Percentiles rank a stretch among this genome's conserved stretches.
These are phyloP conservation scores for Empis livida DNA, from an alignment of 2,888 invertebrate genomes.

Conservation along the genomic window DNA sequence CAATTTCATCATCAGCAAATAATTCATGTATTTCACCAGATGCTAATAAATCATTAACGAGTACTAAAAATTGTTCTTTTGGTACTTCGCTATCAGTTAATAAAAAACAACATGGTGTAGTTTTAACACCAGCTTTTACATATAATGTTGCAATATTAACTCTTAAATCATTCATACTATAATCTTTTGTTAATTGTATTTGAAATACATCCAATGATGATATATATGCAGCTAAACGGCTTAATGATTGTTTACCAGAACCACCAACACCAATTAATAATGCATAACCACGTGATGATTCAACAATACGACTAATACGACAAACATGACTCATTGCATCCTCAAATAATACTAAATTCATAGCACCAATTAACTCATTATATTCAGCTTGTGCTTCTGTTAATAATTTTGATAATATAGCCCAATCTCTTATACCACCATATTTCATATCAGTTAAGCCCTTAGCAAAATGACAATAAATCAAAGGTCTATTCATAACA, in stretches of 20 bases:
- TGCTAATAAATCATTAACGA: conserved; percentile 86
- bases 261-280: conserved; percentile 89
- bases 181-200: conserved; percentile 82
- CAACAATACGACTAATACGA: conserved; percentile 83
- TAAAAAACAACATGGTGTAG: conserved; percentile 70
- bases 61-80: conserved; percentile 78
- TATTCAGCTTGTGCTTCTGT: conserved; percentile 71
- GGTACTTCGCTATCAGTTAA: conserved; percentile 91
- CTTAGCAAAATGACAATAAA: conserved; percentile 85
- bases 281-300: conserved; percentile 84
- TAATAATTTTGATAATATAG: conserved; percentile 55
- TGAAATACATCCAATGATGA: conserved; percentile 88
- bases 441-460: conserved; percentile 89
- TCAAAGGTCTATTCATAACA: conserved; percentile 61
- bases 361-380: conserved; percentile 79
- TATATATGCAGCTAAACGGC: conserved; percentile 78
- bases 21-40: conserved; percentile 89
- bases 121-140: conserved; percentile 75
- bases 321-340: conserved; percentile 91
- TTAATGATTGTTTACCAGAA: conserved; percentile 85
- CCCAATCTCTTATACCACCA: conserved; percentile 61
- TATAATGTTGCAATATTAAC: conserved; percentile 62
- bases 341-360: conserved; percentile 90
- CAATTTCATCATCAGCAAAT: conserved; percentile 80
- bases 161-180: conserved; percentile 68